phyloP scores from a whole-genome alignment of 2,113 vertebrate species.

The Tragelaphus strepsiceros region DNA sequence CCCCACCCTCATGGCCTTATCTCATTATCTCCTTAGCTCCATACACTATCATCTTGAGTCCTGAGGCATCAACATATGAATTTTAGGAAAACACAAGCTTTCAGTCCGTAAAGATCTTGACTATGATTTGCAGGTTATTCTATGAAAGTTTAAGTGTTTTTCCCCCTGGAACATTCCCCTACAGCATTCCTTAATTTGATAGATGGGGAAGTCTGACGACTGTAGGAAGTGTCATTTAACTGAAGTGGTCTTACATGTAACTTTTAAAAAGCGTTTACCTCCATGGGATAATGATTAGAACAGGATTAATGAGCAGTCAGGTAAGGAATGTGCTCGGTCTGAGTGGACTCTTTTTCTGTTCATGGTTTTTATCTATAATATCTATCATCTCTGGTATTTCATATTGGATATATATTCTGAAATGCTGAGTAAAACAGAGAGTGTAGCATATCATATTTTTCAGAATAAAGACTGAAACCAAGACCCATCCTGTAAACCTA shows the following conservation, averaged over 20 bases:
- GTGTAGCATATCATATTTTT: neutral
- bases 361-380: slow-evolving; percentile 39
- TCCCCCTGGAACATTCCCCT: neutral
- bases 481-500: neutral
- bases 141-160: neutral
- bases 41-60: neutral
- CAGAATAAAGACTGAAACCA: slow-evolving; percentile 2
- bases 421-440: slow-evolving; percentile 33
- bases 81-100: neutral
- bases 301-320: slow-evolving; percentile 35
- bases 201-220: neutral
- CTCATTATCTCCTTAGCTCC: neutral
- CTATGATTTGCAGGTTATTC: neutral
- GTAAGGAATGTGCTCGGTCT: neutral
- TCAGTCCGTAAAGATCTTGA: neutral
- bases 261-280: slow-evolving; percentile 20
- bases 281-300: neutral
- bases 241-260: neutral
- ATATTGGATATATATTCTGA: neutral
- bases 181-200: neutral
- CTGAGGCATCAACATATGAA: neutral
- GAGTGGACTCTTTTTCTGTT: slow-evolving; percentile 4
- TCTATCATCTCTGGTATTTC: neutral
- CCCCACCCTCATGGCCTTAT: neutral
- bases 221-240: slow-evolving; percentile 32